Base-by-base conservation (phyloP, 1,140 invertebrate species). In the Rhagoletis pomonella region DNA sequence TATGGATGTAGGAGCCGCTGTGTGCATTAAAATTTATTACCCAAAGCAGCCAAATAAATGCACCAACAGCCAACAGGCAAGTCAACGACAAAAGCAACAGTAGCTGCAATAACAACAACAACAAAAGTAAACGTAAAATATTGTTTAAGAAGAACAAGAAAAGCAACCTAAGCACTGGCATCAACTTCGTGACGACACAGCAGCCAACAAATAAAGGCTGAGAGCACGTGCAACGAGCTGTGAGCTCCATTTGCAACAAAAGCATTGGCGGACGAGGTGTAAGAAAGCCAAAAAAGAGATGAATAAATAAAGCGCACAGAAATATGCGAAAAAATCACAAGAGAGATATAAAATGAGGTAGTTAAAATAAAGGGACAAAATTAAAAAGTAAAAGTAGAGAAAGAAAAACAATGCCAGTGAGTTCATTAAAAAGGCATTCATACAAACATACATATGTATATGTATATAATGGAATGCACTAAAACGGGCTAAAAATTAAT, bases 1-100 rank as follows among this genome's bases (percentile, higher is more conserved):
- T 29, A 29, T 29, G 29, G 29, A 29, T 29, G 64, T 42, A 58
- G 64, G 62, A 86, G 84, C 87, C 86, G 87, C 88, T 88, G 85
- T 73, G 86, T 89, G 87, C 59, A 84, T 85, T 89, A 89, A 89
- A 89, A 88, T 89, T 89, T 69, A 87, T 89, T 89, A 84, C 88
- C 29, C 87, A 89, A 81, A 81, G 73, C 73, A 81, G 73, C 73
- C 47, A 81, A 81, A 81, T 81, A 81, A 81, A 81, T 81, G 73
- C 50, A n/a, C 73, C 50, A 55, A 81, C 69, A 73, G n/a, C 73
- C 50, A 55, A 81, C 69, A 73, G n/a, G 12, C 19, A 87, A 87
- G 88, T 29, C 59, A 86, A 86, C 9, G 85, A 12, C 77, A 85
- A 62, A 50, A 85, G 59, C 29, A n/a, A 55, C 17, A 81, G 19